These are phyloP conservation scores for Mus spretus DNA, from an alignment of 2,797 vertebrate species.

Conservation along the genomic window DNA sequence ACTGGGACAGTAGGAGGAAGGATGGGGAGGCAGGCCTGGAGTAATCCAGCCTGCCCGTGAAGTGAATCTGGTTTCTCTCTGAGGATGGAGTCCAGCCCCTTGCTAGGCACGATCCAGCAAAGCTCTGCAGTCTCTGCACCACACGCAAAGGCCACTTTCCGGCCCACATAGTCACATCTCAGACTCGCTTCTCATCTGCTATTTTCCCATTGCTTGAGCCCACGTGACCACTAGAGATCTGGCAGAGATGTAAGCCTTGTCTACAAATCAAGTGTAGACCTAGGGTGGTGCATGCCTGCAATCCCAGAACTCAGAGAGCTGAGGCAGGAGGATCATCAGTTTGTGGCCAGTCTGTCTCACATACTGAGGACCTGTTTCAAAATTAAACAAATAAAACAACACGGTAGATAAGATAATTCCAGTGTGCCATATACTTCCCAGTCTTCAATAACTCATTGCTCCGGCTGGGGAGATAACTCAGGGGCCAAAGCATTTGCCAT, in stretches of 20 bases:
- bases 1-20: neutral
- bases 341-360: neutral
- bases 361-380: neutral
- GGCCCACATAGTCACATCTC: neutral
- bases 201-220: neutral
- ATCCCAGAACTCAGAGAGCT: neutral
- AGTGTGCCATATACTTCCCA: neutral
- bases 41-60: neutral
- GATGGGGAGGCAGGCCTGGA: neutral
- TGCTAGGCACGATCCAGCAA: neutral
- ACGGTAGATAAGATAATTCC: neutral
- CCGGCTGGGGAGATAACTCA: neutral
- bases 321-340: neutral
- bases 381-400: neutral
- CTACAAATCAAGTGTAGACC: neutral
- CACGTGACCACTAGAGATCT: neutral
- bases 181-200: no score
- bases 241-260: neutral
- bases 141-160: neutral
- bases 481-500: neutral
- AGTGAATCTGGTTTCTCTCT: neutral
- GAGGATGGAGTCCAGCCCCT: neutral
- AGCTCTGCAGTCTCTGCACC: rapidly evolving
- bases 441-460: neutral
- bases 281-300: no score